phyloP scores from a whole-genome alignment of 2,113 vertebrate species.

The Phocoena phocoena region DNA sequence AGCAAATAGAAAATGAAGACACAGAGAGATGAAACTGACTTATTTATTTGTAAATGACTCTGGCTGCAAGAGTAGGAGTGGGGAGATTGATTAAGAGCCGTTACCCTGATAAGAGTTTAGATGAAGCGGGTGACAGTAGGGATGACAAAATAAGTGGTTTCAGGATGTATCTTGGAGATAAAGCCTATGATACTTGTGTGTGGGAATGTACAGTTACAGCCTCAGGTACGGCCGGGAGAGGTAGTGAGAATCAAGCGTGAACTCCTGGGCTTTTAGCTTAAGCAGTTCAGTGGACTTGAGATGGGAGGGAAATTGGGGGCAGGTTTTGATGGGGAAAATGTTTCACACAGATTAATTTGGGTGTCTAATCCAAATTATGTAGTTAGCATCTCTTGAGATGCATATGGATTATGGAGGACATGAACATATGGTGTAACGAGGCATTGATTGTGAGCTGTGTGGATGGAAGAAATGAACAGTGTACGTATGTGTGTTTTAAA shows the following conservation, averaged over 20 bases:
- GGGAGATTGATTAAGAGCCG: neutral
- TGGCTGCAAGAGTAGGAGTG: neutral
- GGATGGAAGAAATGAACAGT: neutral
- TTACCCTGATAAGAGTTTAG: neutral
- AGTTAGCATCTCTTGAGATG: neutral
- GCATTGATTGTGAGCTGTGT: neutral
- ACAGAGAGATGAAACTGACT: neutral
- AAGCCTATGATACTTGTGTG: neutral
- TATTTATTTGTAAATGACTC: neutral
- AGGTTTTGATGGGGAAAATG: neutral
- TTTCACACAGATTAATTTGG: neutral
- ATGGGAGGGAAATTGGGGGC: neutral
- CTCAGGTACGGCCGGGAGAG: neutral
- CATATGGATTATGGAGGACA: neutral
- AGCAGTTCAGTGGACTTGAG: neutral
- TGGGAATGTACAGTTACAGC: neutral
- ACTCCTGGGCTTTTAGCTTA: neutral
- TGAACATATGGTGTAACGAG: neutral
- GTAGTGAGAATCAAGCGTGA: neutral
- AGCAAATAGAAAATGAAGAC: neutral
- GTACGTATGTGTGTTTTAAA: neutral
- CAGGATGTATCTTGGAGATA: neutral
- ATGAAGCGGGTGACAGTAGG: neutral
- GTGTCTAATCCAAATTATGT: neutral
- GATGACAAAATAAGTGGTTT: neutral